phyloP scores from a whole-genome alignment of 2,888 invertebrate genomes.

The Dinocampus coccinellae region DNA sequence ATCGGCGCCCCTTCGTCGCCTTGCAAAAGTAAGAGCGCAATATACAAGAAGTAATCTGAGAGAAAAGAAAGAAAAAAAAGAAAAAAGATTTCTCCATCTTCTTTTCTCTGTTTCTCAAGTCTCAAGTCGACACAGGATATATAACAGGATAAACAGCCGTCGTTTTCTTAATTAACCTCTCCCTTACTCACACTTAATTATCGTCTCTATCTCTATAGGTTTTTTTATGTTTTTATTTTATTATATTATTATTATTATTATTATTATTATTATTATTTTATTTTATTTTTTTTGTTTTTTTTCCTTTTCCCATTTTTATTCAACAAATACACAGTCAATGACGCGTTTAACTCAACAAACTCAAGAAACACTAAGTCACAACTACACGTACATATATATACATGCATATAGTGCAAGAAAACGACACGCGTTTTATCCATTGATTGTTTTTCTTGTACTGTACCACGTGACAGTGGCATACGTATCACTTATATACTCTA shows the following conservation, averaged over 20 bases:
- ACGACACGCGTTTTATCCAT: conserved; percentile 18
- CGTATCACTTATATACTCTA: conserved; percentile 24
- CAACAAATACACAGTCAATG: conserved; percentile 8
- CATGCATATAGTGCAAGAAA: conserved; percentile 15
- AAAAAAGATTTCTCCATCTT: conserved; percentile 7
- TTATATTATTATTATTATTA: too few species aligned
- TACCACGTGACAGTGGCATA: too few species aligned
- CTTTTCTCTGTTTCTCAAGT: neutral
- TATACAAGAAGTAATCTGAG: neutral
- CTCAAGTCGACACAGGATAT: conserved; percentile 24
- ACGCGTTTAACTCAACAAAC: neutral
- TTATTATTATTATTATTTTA: too few species aligned
- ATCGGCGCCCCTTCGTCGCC: conserved; percentile 30
- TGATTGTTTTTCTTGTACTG: conserved; percentile 19
- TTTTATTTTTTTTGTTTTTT: too few species aligned
- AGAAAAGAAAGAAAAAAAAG: neutral
- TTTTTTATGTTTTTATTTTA: too few species aligned
- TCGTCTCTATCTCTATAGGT: conserved; percentile 22
- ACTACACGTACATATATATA: neutral
- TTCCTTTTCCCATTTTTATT: too few species aligned
- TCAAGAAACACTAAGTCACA: conserved; percentile 14
- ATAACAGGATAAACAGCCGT: conserved; percentile 37
- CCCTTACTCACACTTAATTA: conserved; percentile 36
- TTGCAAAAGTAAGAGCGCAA: neutral
- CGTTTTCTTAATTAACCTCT: conserved; percentile 35